These are phyloP conservation scores for Apodemia duryi DNA, from an alignment of 2,888 invertebrate genomes.

Conservation along the genomic window DNA sequence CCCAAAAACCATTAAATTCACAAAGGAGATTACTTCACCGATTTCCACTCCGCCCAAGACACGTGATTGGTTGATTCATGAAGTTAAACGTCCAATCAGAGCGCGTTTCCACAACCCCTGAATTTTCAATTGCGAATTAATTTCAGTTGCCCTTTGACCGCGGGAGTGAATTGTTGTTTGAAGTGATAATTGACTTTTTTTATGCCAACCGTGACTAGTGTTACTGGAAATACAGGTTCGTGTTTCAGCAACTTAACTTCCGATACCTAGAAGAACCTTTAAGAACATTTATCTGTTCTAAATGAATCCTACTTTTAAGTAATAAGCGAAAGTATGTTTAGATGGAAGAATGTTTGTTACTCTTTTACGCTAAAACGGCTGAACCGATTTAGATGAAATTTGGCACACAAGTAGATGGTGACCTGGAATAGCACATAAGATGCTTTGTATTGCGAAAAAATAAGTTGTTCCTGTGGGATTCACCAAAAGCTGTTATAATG, in stretches of 20 bases:
- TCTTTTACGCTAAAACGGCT: too few species aligned
- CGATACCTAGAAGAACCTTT: too few species aligned
- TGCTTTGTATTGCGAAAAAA: too few species aligned
- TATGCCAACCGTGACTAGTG: constrained; percentile 67
- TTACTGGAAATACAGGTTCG: constrained; percentile 38
- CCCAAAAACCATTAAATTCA: neutral
- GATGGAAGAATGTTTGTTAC: too few species aligned
- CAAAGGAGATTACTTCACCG: neutral
- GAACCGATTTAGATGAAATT: too few species aligned
- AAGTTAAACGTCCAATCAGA: constrained; percentile 46
- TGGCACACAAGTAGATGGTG: too few species aligned
- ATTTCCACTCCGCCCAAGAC: constrained; percentile 36
- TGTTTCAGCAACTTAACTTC: neutral
- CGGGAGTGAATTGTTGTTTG: constrained; percentile 28
- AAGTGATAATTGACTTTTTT: constrained; percentile 33
- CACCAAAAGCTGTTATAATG: too few species aligned
- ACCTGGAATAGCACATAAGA: too few species aligned
- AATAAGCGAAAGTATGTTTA: too few species aligned
- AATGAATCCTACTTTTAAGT: too few species aligned
- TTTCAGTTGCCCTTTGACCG: constrained; percentile 42
- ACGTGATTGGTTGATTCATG: constrained; percentile 43
- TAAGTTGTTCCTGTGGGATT: too few species aligned
- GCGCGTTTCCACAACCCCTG: constrained; percentile 41
- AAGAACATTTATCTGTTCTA: too few species aligned
- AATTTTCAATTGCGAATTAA: constrained; percentile 43